Conservation (phyloP, 2,888 invertebrate genomes). For the Caprella mutica region DNA sequence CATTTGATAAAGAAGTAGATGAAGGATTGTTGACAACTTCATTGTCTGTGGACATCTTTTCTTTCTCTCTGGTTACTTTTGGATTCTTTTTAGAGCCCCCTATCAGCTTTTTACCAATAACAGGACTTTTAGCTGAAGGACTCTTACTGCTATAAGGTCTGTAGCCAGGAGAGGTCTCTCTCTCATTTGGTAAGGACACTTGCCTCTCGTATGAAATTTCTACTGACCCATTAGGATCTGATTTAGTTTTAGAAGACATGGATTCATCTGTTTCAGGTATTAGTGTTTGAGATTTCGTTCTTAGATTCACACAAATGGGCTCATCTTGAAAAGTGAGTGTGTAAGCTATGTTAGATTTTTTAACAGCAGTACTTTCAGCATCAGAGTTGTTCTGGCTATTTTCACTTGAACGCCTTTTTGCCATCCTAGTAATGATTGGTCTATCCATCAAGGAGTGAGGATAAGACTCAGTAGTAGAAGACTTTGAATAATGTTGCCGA, state of each 20-base stretch:
- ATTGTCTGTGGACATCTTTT: not conserved
- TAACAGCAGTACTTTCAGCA: not conserved
- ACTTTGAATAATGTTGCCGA: not conserved
- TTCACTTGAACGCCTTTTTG: constrained; percentile 1
- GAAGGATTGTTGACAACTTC: no score
- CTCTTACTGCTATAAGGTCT: not conserved
- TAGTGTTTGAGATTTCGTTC: not conserved
- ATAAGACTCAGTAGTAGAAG: not conserved
- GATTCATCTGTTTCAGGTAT: not conserved
- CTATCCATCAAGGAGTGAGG: constrained; percentile 9
- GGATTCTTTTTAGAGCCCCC: not conserved
- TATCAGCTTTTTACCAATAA: no score
- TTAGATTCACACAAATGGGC: not conserved
- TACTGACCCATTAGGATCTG: not conserved
- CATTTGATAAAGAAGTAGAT: no score
- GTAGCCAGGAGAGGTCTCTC: constrained; percentile 9
- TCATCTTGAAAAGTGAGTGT: constrained; percentile 7
- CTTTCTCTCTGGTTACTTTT: constrained; percentile 4
- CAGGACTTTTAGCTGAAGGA: not conserved
- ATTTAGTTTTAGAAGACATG: no score
- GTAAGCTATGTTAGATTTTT: constrained; percentile 9
- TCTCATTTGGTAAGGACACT: not conserved
- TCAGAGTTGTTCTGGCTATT: not conserved
- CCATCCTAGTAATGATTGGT: not conserved
- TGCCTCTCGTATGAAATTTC: constrained; percentile 1